Evolutionary conservation across 2,888 invertebrate species (phyloP).

Genomic region (Hydrotaea cyrtoneurina): DNA sequence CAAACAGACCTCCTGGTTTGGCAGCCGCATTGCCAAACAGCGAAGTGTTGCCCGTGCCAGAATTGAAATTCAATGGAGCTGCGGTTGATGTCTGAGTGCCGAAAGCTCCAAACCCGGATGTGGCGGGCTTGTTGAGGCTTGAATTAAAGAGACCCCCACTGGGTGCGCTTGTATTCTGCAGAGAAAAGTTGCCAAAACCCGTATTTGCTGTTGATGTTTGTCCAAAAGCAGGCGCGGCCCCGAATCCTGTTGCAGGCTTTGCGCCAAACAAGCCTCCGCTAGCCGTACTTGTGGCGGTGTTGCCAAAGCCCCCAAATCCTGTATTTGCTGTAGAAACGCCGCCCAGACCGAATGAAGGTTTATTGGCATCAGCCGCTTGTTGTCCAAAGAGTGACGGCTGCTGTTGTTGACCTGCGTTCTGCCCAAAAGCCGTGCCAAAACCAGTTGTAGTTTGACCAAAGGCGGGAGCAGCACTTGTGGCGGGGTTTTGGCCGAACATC

Average conservation of each 20-base stretch:
- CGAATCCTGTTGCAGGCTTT: conserved; percentile 81
- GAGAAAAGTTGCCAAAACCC: conserved; percentile 75
- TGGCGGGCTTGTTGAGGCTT: conserved; percentile 80
- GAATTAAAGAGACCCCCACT: conserved; percentile 76
- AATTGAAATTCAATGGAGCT: conserved; percentile 79
- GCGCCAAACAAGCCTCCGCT: conserved; percentile 78
- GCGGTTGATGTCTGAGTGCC: conserved; percentile 78
- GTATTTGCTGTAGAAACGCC: conserved; percentile 73
- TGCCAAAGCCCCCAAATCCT: conserved; percentile 79
- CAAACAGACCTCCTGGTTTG: conserved; percentile 80
- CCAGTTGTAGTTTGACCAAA: conserved; percentile 78
- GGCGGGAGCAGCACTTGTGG: conserved; percentile 83
- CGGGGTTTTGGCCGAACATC: conserved; percentile 82
- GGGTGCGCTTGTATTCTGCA: conserved; percentile 71
- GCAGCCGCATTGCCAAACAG: conserved; percentile 82
- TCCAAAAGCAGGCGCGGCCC: conserved; percentile 79
- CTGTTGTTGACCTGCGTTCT: conserved; percentile 72
- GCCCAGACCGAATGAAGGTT: conserved; percentile 77
- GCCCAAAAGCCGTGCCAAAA: conserved; percentile 79
- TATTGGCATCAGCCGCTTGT: conserved; percentile 79
- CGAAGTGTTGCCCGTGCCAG: conserved; percentile 73
- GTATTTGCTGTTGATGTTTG: conserved; percentile 74
- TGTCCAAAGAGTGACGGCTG: conserved; percentile 77
- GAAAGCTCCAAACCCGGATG: conserved; percentile 83
- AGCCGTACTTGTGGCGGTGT: conserved; percentile 80